A percentile compares a stretch with the other conserved stretches of the same genome.
phyloP scores from a whole-genome alignment of 2,797 vertebrate genomes.

The Mus minutoides region DNA sequence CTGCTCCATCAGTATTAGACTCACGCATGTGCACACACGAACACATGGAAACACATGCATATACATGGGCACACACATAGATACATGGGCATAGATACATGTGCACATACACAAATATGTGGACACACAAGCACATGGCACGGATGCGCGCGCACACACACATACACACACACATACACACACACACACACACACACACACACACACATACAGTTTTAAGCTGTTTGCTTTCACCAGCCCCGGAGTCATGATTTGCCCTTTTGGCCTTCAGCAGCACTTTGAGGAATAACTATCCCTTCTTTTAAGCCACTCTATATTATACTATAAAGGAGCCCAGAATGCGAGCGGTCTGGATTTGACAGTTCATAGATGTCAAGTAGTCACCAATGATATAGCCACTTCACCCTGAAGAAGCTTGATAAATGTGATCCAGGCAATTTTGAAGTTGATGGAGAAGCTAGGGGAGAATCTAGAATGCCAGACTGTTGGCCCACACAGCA shows the following conservation, averaged over 20 bases:
- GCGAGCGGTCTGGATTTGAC: too few species aligned
- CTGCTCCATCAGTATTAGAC: too few species aligned
- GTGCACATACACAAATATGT: background rate
- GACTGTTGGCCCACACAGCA: background rate
- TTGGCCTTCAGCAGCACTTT: background rate
- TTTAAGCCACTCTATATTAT: background rate
- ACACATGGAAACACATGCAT: background rate
- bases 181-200: background rate
- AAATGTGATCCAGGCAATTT: rapidly evolving
- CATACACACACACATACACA: background rate
- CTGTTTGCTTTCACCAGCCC: background rate
- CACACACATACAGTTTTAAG: background rate
- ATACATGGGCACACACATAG: background rate
- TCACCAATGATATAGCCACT: too few species aligned
- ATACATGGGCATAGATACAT: background rate
- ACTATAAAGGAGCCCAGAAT: too few species aligned
- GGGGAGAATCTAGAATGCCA: background rate
- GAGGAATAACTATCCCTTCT: background rate
- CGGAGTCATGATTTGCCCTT: too few species aligned
- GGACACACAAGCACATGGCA: too few species aligned
- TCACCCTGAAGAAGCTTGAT: background rate
- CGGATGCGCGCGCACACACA: background rate
- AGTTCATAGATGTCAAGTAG: too few species aligned
- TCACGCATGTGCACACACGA: background rate
- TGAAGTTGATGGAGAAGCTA: background rate